Evolutionary conservation across 2,888 invertebrate genomes (phyloP), one percentile per base, ranked within the genome.

Genomic region (Pristionchus mayeri): DNA sequence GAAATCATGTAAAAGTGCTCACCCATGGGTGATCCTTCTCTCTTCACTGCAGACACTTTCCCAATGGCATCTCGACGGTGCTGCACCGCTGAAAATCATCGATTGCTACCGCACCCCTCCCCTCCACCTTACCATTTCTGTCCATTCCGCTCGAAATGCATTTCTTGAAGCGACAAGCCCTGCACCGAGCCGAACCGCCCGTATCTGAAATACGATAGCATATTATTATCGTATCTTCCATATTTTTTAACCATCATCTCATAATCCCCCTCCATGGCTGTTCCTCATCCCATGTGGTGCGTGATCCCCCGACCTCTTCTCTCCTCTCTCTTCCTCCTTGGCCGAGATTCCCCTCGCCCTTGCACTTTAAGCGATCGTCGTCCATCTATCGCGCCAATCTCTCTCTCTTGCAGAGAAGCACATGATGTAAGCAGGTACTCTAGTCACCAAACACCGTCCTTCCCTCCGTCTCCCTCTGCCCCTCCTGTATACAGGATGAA

Each of bases 31-130:
- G 82, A 63, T 44, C 48, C 37, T 13, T 84, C 84, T 54, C 24
- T 50, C 75, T 75, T 84, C 30, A 84, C 40, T 40, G 50, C 50
- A 18, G 84, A 71, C 37, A 84, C 91, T 83, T 90, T 90, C 11
- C 91, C 91, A 37, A 91, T 91, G 7, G 91, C 91, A 60, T 91
- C 91, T 18, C 91, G 86, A 27, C 91, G 88, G 48, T 90, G 91
- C 88, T 91, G 91, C 24, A 91, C 91, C 30, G 90, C 91, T 90
- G 84, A 34, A 87, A 86, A 24, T 3, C 3, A 30, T 78, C 24
- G 21, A 27, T 78, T 44, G 44, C 40, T 50, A 78, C 50, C 76
- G 76, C 21, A 48, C 4, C 13, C 75, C 9, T 44, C 75, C 13
- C 50, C 7, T 3, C 54, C 21, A 57, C 50, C 78, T 27, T 78